Base-by-base conservation (phyloP, 2,113 vertebrate species). In the Indri indri region DNA sequence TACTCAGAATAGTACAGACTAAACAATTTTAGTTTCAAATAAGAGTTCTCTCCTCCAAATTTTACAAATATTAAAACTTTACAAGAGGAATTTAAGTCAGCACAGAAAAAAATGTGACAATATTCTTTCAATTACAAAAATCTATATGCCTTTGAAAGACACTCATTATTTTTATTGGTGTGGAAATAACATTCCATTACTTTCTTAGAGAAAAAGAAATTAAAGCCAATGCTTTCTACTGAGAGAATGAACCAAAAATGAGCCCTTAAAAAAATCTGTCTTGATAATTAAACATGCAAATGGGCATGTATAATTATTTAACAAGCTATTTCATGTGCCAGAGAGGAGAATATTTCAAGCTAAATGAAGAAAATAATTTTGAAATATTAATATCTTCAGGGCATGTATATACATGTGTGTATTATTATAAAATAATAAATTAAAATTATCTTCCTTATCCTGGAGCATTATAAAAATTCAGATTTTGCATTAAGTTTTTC, bases 281-380 rank as follows among this genome's bases (percentile, higher is more conserved):
- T 92, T 96, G 70, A 90, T 96, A 95, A 92, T 90, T 93, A 98
- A 97, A 42, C 66, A 96, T 90, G 87, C 17, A 94, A 97, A 76
- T 32, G 86, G 70, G 37, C 66, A 96, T 94, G 23, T 9, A 70
- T 95, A 96, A 94, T 97, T 97, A 90, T 88, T 96, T 93, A 93
- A 76, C 40, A 92, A 87, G 90, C 17, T 85, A 94, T 91, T 89
- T 50, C 14, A 77, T 85, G 88, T 42, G 3, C 70, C 52, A 81
- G 34, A 94, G 94, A 90, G 54, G 82, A 79, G 59, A 90, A 42
- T 91, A 96, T 81, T 96, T 94, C 11, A 84, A 59, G 85, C 23
- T 84, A 84, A 97, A 59, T 34, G 40, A 6, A 65, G 66, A 96
- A 74, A 5, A 70, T 54, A 95, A 70, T 52, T 84, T 83, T 25